Evolutionary conservation across 2,113 vertebrate genomes (phyloP).

Genomic region (Hemiprocne comata): DNA sequence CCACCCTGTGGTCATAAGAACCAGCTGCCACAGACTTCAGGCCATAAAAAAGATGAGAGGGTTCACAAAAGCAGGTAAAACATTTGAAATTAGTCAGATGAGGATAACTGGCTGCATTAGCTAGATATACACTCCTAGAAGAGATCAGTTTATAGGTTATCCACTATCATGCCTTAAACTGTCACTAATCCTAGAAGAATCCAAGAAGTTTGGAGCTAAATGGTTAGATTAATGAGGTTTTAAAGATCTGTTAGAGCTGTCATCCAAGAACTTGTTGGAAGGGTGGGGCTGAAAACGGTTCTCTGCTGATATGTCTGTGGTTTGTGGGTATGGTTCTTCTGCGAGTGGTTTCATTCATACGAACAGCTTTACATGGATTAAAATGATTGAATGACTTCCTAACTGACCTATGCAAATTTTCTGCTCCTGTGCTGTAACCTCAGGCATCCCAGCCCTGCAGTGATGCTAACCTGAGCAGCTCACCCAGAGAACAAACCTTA

Average conservation of each 20-base stretch:
- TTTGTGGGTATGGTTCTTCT: not conserved
- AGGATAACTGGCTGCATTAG: not conserved
- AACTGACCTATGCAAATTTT: not conserved
- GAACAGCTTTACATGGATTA: not conserved
- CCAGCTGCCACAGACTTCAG: not conserved
- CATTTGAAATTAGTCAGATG: not conserved
- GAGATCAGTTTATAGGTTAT: not conserved
- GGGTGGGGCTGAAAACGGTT: not conserved
- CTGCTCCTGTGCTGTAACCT: not conserved
- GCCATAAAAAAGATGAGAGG: not conserved
- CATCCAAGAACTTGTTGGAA: not conserved
- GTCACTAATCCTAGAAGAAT: not conserved
- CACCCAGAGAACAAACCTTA: not conserved
- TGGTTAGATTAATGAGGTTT: not conserved
- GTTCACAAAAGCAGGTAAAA: not conserved
- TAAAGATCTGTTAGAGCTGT: not conserved
- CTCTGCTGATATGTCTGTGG: not conserved
- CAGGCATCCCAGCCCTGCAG: not conserved
- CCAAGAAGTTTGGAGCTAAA: not conserved
- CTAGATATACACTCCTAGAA: not conserved
- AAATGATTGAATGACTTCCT: not conserved
- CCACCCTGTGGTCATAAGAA: not conserved
- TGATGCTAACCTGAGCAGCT: not conserved
- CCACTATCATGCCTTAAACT: not conserved
- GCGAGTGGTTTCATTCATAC: not conserved